These are phyloP conservation scores for Pelodiscus sinensis DNA, from an alignment of 2,113 vertebrate genomes.

Conservation along the genomic window DNA sequence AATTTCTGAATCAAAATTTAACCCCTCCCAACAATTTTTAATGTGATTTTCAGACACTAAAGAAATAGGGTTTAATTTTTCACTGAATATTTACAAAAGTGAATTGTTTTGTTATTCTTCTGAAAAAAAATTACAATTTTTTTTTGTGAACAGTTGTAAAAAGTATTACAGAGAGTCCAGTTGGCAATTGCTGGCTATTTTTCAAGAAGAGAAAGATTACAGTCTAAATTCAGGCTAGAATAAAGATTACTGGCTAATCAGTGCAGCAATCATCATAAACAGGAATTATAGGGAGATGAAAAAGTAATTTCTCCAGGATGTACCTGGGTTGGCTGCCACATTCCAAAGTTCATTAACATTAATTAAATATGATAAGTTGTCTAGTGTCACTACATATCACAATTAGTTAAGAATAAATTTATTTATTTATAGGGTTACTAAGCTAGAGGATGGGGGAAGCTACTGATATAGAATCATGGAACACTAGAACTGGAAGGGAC, in stretches of 20 bases:
- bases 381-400: not conserved
- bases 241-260: not conserved
- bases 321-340: not conserved
- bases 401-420: not conserved
- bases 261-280: not conserved
- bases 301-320: not conserved
- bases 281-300: not conserved
- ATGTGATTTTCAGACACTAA: not conserved
- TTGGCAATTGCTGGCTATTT: not conserved
- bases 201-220: not conserved
- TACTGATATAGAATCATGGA: no score
- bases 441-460: no score
- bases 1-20: no score
- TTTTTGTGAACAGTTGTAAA: not conserved
- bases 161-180: not conserved
- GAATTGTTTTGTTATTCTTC: not conserved
- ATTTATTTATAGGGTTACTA: no score
- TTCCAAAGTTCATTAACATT: no score
- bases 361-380: not conserved
- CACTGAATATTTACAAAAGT: not conserved
- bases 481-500: no score
- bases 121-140: not conserved
- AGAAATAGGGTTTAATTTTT: not conserved
- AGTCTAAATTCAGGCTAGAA: not conserved
- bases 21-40: not conserved